phyloP scores from a whole-genome alignment of 37 sponge, comb jelly and placozoan genomes.

The Oscarella lobularis region DNA sequence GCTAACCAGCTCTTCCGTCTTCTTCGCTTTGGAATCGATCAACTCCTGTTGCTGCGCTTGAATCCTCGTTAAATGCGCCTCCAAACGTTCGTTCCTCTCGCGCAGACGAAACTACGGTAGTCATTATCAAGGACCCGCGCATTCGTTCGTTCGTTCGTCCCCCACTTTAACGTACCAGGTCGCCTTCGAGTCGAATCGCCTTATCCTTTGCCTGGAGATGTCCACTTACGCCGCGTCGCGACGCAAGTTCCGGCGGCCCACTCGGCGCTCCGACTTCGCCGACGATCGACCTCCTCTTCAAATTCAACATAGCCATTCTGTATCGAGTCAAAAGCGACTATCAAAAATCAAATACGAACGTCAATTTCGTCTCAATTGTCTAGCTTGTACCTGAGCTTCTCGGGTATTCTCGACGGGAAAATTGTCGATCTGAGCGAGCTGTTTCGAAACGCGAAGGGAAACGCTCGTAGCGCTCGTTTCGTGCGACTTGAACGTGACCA shows the following conservation, averaged over 20 bases:
- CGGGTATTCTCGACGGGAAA: background rate
- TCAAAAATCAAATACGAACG: background rate
- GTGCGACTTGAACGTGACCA: background rate
- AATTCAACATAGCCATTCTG: background rate
- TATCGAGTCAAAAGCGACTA: background rate
- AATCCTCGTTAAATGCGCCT: background rate
- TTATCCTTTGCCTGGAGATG: background rate
- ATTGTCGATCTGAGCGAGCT: background rate
- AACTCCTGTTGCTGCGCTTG: background rate
- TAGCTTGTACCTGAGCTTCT: background rate
- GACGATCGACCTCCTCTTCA: too few relatives aligned
- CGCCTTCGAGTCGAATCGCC: background rate
- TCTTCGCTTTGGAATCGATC: background rate
- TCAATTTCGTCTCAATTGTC: too few relatives aligned
- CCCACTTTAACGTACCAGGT: background rate
- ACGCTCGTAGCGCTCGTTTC: background rate
- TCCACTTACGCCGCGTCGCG: too few relatives aligned
- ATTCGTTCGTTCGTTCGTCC: too few relatives aligned
- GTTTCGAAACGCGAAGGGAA: background rate
- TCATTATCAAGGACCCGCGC: background rate
- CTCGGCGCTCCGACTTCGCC: too few relatives aligned
- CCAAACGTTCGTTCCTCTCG: background rate
- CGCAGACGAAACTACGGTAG: background rate
- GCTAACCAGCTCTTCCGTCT: background rate
- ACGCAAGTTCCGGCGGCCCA: too few relatives aligned